Evolutionary conservation across 2,797 vertebrate genomes (phyloP), one percentile per base, ranked within the genome.

Genomic region (Pseudochaenichthys georgianus): DNA sequence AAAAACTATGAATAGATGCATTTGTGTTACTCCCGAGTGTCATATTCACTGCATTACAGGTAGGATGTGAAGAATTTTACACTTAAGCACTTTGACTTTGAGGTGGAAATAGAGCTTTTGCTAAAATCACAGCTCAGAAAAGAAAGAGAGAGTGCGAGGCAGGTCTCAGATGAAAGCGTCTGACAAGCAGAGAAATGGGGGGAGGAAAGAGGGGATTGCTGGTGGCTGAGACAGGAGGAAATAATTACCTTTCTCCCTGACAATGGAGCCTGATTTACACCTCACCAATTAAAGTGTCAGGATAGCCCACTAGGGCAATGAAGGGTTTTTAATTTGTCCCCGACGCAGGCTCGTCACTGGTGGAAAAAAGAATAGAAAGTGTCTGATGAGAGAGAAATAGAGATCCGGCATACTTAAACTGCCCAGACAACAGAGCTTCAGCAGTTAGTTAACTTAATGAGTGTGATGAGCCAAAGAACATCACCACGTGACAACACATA

Each of bases 281-380:
- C 87, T 87, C 82, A 75, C 79, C 85, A 90, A 90, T 94, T 90
- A 92, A 94, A 92, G 82, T 86, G 91, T 92, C 92, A 91, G 81
- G 75, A 74, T 60, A 69, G 81, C 69, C 77, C 76, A 28, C 52
- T 23, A 21, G 75, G 77, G 78, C n/a, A 13, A 61, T 3, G 51
- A 50, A 43, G 77, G 55, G 43, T 67, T 87, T 28, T 80, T 80
- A 77, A 89, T 66, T 63, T 79, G 73, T 21, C 80, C 80, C 77
- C 54, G 69, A 87, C 46, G 60, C 62, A 17, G 19, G 47, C 57
- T 17, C n/a, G 9, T 80, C 55, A 73, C 50, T 72, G 73, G 75
- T 64, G 59, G 64, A 38, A 9, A 28, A n/a, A 23, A 59, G 66
- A 85, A 80, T 41, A 58, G 58, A 73, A 77, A 75, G 67, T 54